Base-by-base conservation (phyloP, 2,888 invertebrate genomes). In the Antheraea assamensis region DNA sequence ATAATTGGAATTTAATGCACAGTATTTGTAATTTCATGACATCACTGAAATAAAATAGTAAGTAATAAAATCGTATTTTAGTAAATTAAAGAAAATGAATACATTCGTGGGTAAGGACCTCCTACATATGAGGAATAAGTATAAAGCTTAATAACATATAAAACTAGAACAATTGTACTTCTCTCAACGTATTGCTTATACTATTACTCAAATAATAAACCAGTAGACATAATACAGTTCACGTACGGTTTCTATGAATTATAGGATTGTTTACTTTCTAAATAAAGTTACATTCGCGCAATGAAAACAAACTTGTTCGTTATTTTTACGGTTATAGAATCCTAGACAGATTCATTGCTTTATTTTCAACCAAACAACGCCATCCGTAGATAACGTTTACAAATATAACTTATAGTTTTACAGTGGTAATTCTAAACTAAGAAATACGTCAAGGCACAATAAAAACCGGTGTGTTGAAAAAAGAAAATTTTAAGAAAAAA, bases 221-320 rank as follows among this genome's bases (percentile, higher is more conserved):
- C 7, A 3, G n/a, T 24, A 72, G 49, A 68, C 31, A 55, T 68
- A 52, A 72, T 24, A 19, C 10, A 55, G 13, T 31, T 66, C 13
- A 70, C 31, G 15, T 55, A 55, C n/a, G 24, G 68, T 55, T 70
- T 35, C 35, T 68, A 35, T 27, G 19, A 68, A 72, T 30, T 64
- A 64, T 42, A 55, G 68, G 68, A 86, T 88, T 90, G 88, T 89
- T 88, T 89, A 89, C 87, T 84, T 83, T 82, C 82, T 82, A 79
- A 79, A 76, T 82, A 79, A 80, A 78, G 83, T 85, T 85, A 10
- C 81, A 84, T 79, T 84, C 83, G 85, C 82, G 78, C 81, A 82
- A 78, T 81, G 78, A 83, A 87, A 86, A 87, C 85, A 87, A 85
- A 85, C 80, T 83, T 80, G 78, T 83, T 82, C 80, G 78, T 79